Conservation (phyloP, 2,888 invertebrate genomes). For the Pardosa pseudoannulata region DNA sequence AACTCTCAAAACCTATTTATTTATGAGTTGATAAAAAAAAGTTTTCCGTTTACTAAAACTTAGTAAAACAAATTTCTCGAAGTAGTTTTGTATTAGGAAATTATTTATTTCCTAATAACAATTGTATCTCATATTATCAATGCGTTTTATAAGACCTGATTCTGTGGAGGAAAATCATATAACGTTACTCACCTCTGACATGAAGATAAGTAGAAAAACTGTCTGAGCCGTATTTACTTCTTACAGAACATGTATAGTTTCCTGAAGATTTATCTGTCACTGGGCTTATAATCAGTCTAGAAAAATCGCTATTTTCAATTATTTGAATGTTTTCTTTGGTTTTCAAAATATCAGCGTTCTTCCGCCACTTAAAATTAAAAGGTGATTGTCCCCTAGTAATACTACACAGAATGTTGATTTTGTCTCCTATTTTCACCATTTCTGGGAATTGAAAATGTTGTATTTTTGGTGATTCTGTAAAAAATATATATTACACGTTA, state of each 20-base stretch:
- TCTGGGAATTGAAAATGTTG: slow-evolving; percentile 38
- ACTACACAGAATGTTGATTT: slow-evolving; percentile 41
- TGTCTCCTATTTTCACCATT: slow-evolving; percentile 40
- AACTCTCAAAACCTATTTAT: no score
- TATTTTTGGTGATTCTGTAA: slow-evolving; percentile 57
- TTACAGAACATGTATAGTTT: slow-evolving; percentile 72
- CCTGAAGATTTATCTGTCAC: slow-evolving; percentile 48
- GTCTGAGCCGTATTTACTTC: slow-evolving; percentile 62
- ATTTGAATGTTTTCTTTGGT: slow-evolving; percentile 23
- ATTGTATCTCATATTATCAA: no score
- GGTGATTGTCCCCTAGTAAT: slow-evolving; percentile 48
- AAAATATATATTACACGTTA: not conserved
- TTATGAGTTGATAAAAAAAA: no score
- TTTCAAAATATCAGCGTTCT: slow-evolving; percentile 16
- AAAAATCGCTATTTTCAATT: slow-evolving; percentile 22
- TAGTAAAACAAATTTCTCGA: no score
- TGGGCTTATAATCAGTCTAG: slow-evolving; percentile 48
- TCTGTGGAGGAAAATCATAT: no score
- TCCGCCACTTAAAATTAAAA: slow-evolving; percentile 60
- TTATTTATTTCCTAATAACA: no score
- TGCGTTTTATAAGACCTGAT: no score
- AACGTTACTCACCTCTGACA: slow-evolving; percentile 70
- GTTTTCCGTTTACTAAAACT: no score
- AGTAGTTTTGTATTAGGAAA: no score
- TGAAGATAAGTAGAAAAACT: slow-evolving; percentile 19